Evolutionary conservation across 2,113 vertebrate genomes (phyloP).

Genomic region (Heptranchias perlo): DNA sequence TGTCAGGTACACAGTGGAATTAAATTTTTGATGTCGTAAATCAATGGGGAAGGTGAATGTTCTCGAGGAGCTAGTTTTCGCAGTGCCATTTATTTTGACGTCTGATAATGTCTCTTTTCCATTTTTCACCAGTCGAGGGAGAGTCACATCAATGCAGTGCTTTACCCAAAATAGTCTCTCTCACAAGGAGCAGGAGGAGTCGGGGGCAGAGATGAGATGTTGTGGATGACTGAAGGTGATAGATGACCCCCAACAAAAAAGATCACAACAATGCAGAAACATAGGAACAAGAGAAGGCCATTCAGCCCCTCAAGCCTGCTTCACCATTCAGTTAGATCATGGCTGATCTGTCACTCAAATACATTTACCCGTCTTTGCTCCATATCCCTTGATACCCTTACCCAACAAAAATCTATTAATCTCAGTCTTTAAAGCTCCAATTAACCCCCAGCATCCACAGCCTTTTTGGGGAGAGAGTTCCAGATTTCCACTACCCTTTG

Average conservation of each 20-base stretch:
- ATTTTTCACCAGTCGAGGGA: neutral
- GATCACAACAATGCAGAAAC: neutral
- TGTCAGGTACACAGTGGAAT: conserved; percentile 32
- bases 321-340: neutral
- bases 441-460: neutral
- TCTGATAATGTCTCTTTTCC: neutral
- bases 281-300: neutral
- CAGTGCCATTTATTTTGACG: conserved; percentile 19
- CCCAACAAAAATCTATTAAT: neutral
- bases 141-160: neutral
- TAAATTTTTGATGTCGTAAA: conserved; percentile 25
- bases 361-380: neutral
- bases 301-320: neutral
- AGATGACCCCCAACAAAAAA: neutral
- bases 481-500: neutral
- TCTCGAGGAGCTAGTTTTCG: neutral
- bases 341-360: neutral
- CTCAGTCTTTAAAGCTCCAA: neutral
- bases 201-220: neutral
- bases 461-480: neutral
- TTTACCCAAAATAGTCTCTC: neutral
- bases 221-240: neutral
- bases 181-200: neutral
- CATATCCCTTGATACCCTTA: neutral
- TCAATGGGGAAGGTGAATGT: conserved; percentile 25